Evolutionary conservation across 1,140 invertebrate species (phyloP).

Genomic region (Drosophila nannoptera): DNA sequence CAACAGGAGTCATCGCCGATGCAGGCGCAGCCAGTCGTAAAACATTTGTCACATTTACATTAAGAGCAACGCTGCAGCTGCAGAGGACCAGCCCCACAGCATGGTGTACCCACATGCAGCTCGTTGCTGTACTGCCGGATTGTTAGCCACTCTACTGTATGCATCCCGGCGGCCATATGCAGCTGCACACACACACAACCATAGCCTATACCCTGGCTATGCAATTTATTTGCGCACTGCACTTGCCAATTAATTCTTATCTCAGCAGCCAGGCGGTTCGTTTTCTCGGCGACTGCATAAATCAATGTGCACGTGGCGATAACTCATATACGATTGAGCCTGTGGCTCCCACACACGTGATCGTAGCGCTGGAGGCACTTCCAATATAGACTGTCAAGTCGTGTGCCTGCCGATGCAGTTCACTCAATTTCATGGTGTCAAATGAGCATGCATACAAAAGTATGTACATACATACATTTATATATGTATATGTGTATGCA

Average conservation of each 20-base stretch:
- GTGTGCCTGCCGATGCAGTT: conserved; percentile 44
- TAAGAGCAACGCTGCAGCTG: conserved; percentile 57
- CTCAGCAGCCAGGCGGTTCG: conserved; percentile 68
- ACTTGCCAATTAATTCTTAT: conserved; percentile 77
- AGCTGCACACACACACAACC: neutral
- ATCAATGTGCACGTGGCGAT: conserved; percentile 69
- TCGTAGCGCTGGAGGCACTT: conserved; percentile 3
- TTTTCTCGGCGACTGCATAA: conserved; percentile 68
- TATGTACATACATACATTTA: neutral
- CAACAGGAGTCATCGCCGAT: conserved; percentile 58
- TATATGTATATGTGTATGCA: neutral
- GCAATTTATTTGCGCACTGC: conserved; percentile 74
- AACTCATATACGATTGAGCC: conserved; percentile 56
- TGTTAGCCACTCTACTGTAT: conserved; percentile 1
- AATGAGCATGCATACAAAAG: conserved; percentile 31
- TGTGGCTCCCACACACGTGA: conserved; percentile 23
- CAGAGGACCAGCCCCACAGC: conserved; percentile 2
- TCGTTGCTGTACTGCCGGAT: conserved; percentile 11
- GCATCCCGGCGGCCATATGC: neutral
- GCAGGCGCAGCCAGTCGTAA: conserved; percentile 65
- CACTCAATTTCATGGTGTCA: conserved; percentile 75
- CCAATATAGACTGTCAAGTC: conserved; percentile 10
- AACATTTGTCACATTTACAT: conserved; percentile 78
- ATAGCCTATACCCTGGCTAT: conserved; percentile 20
- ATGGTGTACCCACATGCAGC: neutral